Evolutionary conservation across 2,797 vertebrate species (phyloP).

Genomic region (Taeniopygia guttata): DNA sequence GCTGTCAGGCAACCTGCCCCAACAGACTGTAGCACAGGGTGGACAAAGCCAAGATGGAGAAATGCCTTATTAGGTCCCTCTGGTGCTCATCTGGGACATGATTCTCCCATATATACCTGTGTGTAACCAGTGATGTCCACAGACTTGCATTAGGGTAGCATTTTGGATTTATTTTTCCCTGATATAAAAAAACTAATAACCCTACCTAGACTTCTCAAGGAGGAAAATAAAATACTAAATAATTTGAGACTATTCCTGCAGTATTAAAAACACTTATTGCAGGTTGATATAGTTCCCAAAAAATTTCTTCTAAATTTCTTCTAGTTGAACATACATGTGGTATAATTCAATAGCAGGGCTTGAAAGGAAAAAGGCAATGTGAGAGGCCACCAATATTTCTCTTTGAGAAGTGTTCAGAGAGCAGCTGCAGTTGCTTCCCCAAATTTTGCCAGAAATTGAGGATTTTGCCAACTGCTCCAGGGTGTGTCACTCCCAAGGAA

Average conservation of each 20-base stretch:
- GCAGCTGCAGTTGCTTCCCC: not conserved
- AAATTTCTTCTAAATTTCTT: not conserved
- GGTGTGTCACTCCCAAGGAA: not conserved
- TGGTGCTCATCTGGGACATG: not conserved
- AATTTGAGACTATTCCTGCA: not conserved
- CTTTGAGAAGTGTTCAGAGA: not conserved
- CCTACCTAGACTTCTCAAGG: not conserved
- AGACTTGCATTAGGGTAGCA: not conserved
- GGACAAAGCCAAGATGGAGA: not conserved
- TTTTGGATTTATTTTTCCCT: not conserved
- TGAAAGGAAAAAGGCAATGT: not conserved
- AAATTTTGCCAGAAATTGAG: not conserved
- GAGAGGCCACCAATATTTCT: not conserved
- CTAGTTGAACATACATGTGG: not conserved
- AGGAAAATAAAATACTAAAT: not conserved
- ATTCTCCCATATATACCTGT: not conserved
- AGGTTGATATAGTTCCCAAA: not conserved
- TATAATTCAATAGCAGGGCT: not conserved
- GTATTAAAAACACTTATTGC: not conserved
- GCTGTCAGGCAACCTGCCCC: not conserved
- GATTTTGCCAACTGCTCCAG: not conserved
- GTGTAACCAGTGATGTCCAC: not conserved
- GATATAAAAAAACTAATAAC: not conserved
- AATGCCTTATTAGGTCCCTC: not conserved
- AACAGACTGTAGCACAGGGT: not conserved